Evolutionary conservation across 2,888 invertebrate species (phyloP).

Genomic region (Euproctis similis): DNA sequence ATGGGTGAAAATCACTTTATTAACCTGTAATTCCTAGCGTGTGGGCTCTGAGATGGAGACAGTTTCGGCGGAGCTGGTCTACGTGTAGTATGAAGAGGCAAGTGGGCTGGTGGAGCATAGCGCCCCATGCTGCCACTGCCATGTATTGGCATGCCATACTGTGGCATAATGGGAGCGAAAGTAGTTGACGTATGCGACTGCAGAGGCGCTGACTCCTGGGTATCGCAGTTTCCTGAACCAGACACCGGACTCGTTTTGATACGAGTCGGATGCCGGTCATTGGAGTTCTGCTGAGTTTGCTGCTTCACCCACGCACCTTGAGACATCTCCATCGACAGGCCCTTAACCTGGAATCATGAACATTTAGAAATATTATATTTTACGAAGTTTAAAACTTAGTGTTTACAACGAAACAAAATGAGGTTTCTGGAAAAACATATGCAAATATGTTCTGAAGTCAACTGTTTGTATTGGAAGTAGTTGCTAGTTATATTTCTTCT

Average conservation of each 20-base stretch:
- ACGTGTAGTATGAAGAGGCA: constrained; percentile 74
- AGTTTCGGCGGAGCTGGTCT: constrained; percentile 65
- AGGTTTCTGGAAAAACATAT: too few relatives aligned
- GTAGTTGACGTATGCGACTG: constrained; percentile 51
- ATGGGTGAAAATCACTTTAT: too few relatives aligned
- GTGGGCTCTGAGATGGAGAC: constrained; percentile 73
- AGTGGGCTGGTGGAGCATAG: constrained; percentile 67
- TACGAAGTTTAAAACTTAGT: too few relatives aligned
- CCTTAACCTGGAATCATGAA: constrained; percentile 62
- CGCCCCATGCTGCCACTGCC: constrained; percentile 61
- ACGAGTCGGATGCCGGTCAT: constrained; percentile 60
- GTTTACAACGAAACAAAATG: too few relatives aligned
- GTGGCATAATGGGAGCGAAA: constrained; percentile 63
- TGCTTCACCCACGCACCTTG: constrained; percentile 70
- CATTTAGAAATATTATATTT: too few relatives aligned
- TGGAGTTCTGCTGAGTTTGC: constrained; percentile 55
- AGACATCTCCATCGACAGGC: constrained; percentile 70
- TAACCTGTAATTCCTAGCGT: constrained; percentile 73
- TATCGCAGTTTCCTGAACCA: constrained; percentile 60
- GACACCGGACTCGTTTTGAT: constrained; percentile 67
- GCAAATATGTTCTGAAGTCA: too few relatives aligned
- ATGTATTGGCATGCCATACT: constrained; percentile 56
- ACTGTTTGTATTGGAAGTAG: too few relatives aligned
- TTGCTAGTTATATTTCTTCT: too few relatives aligned
- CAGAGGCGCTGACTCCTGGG: constrained; percentile 76